phyloP scores from a whole-genome alignment of 37 sponge, comb jelly and placozoan species.

The Haliclona indistincta region DNA sequence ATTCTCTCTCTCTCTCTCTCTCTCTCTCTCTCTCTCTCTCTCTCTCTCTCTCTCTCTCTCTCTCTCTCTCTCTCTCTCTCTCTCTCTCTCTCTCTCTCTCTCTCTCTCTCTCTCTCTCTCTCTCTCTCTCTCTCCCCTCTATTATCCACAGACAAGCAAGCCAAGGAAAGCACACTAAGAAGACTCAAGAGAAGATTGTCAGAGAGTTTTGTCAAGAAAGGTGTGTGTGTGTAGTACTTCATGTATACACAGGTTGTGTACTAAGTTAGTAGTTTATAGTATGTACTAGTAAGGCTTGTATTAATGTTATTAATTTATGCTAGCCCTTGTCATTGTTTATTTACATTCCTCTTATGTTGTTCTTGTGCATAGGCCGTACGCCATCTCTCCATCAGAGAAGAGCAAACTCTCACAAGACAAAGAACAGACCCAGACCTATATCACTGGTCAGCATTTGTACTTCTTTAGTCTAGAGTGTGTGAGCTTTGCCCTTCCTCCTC shows the following conservation, averaged over 20 bases:
- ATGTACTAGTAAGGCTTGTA: too few relatives aligned
- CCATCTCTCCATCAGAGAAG: constrained; percentile 9
- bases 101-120: neutral
- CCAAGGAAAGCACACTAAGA: constrained; percentile 50
- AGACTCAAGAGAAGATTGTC: constrained; percentile 56
- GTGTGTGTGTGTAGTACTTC: neutral
- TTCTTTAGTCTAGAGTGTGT: neutral
- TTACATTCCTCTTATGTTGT: too few relatives aligned
- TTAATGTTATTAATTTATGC: too few relatives aligned
- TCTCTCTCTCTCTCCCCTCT: constrained; percentile 3
- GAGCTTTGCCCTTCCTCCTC: neutral
- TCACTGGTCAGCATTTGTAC: constrained; percentile 34
- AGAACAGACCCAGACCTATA: constrained; percentile 8
- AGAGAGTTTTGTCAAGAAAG: constrained; percentile 32
- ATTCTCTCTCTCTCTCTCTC: constrained; percentile 30
- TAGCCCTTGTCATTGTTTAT: too few relatives aligned
- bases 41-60: constrained; percentile 11
- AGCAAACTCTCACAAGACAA: neutral
- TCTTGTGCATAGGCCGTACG: too few relatives aligned
- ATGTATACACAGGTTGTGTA: neutral
- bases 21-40: constrained; percentile 24
- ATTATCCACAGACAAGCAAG: neutral
- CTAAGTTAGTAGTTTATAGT: neutral
- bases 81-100: constrained; percentile 5
- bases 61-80: neutral